Base-by-base conservation (phyloP, 2,113 vertebrate species). In the Myotis brandtii region DNA sequence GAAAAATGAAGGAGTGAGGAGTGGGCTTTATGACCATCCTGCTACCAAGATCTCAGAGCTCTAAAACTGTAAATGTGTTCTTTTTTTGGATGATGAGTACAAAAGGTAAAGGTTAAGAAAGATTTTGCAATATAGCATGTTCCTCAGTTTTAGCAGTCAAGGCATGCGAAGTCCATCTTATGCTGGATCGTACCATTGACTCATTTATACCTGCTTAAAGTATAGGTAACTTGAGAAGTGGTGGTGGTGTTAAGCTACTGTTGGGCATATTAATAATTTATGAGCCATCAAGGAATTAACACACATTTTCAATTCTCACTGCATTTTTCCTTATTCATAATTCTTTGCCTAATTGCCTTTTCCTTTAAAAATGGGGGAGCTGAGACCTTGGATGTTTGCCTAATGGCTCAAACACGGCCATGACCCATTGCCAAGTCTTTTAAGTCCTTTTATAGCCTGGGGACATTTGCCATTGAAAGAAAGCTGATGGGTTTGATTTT, bases 261-360 rank as follows among this genome's bases (percentile, higher is more conserved):
- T 67, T 62, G 48, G 86, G 48, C 14, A 75, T 11, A 66, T 94
- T 93, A 95, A 95, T 86, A 96, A 93, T 95, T 96, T 94, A 94
- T 94, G 76, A 95, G 30, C 79, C 95, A 90, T 95, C 81, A 54
- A 97, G 50, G 64, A 94, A 86, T 96, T 93, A 94, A 59, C 9
- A 83, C 86, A 70, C 69, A 94, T 64, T 96, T 93, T 95, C 81
- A 93, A 70, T 84, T 86, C 59, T 93, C 70, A 40, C 50, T 81
- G 43, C 73, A 75, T 84, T 96, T 96, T 90, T 67, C 72, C 82
- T 95, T 95, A 84, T 90, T 97, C 95, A 94, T 97, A 97, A 94
- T 95, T 97, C 95, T 95, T 96, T 94, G 59, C 54, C 88, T 97
- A 96, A 93, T 95, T 96, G 86, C 93, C 89, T 95, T 97, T 94